Conservation (phyloP, 2,888 invertebrate genomes). For the Perizoma affinitatum region DNA sequence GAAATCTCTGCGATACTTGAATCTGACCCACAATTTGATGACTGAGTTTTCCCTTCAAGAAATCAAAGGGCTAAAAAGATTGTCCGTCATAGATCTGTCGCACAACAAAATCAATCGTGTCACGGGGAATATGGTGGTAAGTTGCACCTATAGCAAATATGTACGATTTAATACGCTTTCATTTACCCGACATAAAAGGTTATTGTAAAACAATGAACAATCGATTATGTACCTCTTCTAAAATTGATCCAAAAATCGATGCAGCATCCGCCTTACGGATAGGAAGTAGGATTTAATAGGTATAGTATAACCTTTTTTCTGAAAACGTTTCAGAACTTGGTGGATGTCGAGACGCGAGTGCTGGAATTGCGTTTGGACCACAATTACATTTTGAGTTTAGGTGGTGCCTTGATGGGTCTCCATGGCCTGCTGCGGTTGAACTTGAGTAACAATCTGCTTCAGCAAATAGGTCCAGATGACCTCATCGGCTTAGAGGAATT, state of each 20-base stretch:
- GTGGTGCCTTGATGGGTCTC: constrained; percentile 90
- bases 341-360: constrained; percentile 90
- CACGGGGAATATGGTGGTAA: constrained; percentile 87
- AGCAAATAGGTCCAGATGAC: constrained; percentile 90
- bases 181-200: no score
- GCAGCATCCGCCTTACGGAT: no score
- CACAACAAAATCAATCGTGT: constrained; percentile 88
- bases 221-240: no score
- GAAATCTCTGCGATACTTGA: constrained; percentile 86
- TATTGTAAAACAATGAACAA: no score
- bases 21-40: constrained; percentile 90
- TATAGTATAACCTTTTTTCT: no score
- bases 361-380: constrained; percentile 89
- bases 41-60: constrained; percentile 92
- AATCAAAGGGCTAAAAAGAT: constrained; percentile 88
- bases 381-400: constrained; percentile 88
- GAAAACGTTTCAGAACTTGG: constrained; percentile 85
- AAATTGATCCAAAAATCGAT: no score
- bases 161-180: no score
- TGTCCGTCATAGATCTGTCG: constrained; percentile 90
- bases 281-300: no score
- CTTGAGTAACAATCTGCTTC: constrained; percentile 89
- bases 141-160: constrained; percentile 28
- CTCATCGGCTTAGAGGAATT: constrained; percentile 90
- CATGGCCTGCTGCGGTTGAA: constrained; percentile 89